These are phyloP conservation scores for Macrobrachium rosenbergii DNA, from an alignment of 1,140 invertebrate species.

Conservation along the genomic window DNA sequence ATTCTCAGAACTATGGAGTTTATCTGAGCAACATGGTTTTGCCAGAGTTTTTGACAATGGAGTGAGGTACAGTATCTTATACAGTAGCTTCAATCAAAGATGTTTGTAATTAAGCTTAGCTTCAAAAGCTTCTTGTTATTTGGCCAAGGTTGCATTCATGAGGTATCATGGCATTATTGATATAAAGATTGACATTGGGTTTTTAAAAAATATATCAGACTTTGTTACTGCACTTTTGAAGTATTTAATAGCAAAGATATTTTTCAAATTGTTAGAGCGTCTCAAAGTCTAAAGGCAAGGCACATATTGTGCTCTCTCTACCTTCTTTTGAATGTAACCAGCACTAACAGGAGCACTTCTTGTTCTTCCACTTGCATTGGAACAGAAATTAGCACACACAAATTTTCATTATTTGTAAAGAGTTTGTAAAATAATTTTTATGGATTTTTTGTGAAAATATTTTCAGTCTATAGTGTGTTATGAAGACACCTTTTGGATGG, in stretches of 20 bases:
- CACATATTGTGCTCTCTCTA: background rate
- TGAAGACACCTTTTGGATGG: constrained; percentile 8
- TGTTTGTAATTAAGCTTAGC: constrained; percentile 40
- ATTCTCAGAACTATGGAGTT: constrained; percentile 13
- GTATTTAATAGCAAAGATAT: too few relatives aligned
- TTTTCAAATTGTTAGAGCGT: too few relatives aligned
- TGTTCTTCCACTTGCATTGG: constrained; percentile 25
- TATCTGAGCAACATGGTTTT: constrained; percentile 29
- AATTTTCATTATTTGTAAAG: too few relatives aligned
- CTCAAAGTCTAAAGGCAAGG: too few relatives aligned
- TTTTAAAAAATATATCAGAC: too few relatives aligned
- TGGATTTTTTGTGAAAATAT: too few relatives aligned
- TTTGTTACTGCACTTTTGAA: too few relatives aligned
- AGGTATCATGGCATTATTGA: background rate
- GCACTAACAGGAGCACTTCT: constrained; percentile 18
- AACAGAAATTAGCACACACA: constrained; percentile 35
- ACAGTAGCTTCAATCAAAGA: constrained; percentile 30
- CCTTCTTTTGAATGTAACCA: constrained; percentile 1
- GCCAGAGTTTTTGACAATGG: background rate
- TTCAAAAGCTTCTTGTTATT: constrained; percentile 25
- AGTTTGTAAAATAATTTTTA: too few relatives aligned
- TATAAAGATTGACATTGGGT: too few relatives aligned
- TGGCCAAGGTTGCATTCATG: constrained; percentile 27
- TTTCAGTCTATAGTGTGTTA: background rate
- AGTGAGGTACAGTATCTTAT: constrained; percentile 3